Base-by-base conservation (phyloP, 1,140 invertebrate species). In the Camponotus floridanus region DNA sequence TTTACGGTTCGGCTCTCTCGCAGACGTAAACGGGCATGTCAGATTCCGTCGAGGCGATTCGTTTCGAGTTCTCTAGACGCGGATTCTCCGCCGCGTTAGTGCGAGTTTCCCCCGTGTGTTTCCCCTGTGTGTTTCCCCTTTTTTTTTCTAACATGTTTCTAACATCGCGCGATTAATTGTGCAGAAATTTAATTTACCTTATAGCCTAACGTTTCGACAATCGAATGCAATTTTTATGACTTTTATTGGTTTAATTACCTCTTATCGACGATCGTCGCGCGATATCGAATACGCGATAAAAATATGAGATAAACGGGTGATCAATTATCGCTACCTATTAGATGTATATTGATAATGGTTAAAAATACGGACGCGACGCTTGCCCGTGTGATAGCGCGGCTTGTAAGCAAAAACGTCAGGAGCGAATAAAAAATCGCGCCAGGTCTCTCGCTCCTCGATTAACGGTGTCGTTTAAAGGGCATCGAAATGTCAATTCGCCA, bases 401-500 rank as follows among this genome's bases (percentile, higher is more conserved):
- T 18, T 79, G 62, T 9, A n/a, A 36, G 62, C 45, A 45, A 18
- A 31, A 45, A 31, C 8, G 8, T 5, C 15, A 39, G 31, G 13
- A 51, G 51, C 51, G 79, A 11, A 57, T 80, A 57, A 70, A 68
- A 51, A 80, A 39, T 42, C 45, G 42, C 45, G 36, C 36, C 9
- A 67, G 8, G 36, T 51, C 48, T 51, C 48, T 51, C 78, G 42
- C 18, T 39, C 42, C 79, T 42, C 18, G 7, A 6, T 81, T 71
- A 73, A 81, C 79, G 39, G 51, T 71, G 68, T 45, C 70, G 55
- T 26, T 57, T 61, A 83, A 83, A 83, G 79, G 68, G 68, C 79
- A 83, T 36, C 31, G 79, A 83, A 83, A 83, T 83, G 79, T 83
- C 79, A 83, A 74, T 74, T 83, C 79, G 78, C 36, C 31, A 70